These are phyloP conservation scores for Hypomecis atomaria DNA, from an alignment of 2,888 invertebrate genomes.

Conservation along the genomic window DNA sequence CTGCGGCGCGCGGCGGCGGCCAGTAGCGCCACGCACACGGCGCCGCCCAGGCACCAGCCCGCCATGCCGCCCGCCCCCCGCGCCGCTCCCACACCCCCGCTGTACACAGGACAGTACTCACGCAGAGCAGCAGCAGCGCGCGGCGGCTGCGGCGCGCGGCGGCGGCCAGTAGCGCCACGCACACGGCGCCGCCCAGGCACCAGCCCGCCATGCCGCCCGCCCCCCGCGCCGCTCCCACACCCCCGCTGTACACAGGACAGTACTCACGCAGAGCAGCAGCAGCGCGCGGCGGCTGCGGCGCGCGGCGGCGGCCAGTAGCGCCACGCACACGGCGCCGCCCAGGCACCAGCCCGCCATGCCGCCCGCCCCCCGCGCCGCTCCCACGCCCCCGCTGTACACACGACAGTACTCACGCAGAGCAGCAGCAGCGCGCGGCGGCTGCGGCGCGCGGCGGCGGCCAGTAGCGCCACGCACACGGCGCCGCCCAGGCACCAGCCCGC, in stretches of 20 bases:
- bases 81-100: constrained; percentile 90
- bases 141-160: constrained; percentile 94
- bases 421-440: constrained; percentile 95
- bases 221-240: constrained; percentile 93
- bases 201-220: constrained; percentile 95
- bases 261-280: constrained; percentile 90
- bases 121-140: constrained; percentile 95
- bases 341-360: constrained; percentile 95
- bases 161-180: constrained; percentile 95
- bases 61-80: constrained; percentile 97
- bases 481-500: constrained; percentile 93
- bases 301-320: constrained; percentile 95
- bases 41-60: constrained; percentile 92
- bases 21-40: constrained; percentile 94
- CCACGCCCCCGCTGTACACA: too few relatives aligned
- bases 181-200: constrained; percentile 93
- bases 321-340: constrained; percentile 93
- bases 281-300: constrained; percentile 94
- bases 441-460: constrained; percentile 94
- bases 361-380: constrained; percentile 93
- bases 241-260: too few relatives aligned
- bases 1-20: constrained; percentile 95
- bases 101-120: constrained; percentile 11
- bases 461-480: constrained; percentile 93
- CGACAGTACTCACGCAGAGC: constrained; percentile 86